Base-by-base conservation (phyloP, 1,140 invertebrate genomes). In the Radopholus similis region DNA sequence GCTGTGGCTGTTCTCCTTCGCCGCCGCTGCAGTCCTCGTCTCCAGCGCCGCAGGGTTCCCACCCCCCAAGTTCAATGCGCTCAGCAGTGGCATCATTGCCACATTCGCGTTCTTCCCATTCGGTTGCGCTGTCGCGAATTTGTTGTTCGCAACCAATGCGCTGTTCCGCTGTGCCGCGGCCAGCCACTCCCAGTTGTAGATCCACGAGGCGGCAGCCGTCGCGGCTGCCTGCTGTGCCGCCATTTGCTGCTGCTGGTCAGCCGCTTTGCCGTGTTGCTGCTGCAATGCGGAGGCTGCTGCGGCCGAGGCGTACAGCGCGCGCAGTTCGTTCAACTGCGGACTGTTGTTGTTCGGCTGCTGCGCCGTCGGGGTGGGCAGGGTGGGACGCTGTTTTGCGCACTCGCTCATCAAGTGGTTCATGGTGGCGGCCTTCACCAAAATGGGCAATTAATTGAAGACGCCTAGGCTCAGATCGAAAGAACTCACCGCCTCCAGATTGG, bases 111-210 rank as follows among this genome's bases (percentile, higher is more conserved):
- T 26, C 18, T 11, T 21, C 15, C 30, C 3, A 8, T 23, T 18
- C 23, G 57, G 34, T 44, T 60, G 26, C 21, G 23, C 5, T 18
- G 30, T 34, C 23, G 44, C 3, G 23, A 4, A 23, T 47, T 30
- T 57, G 55, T 57, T 57, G 44, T 1, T 9, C 6, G n/a, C 8
- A 9, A 5, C 47, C 18, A 2, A 9, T 23, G 47, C 1, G 9
- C 47, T 13, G 3, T 23, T 51, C 30, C 18, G 18, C 6, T 23
- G n/a, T 9, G 49, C 5, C 15, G 58, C 58, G 13, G 58, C 21
- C 58, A 62, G 40, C 58, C 58, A 62, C 32, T 62, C 58, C 21
- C 42, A 62, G 30, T 49, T 62, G 21, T 49, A 62, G 32, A 62
- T 21, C 40, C 40, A 62, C 1, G 58, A 26, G 18, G 40, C 58